phyloP scores from a whole-genome alignment of 2,113 vertebrate genomes.

The Tragelaphus strepsiceros region DNA sequence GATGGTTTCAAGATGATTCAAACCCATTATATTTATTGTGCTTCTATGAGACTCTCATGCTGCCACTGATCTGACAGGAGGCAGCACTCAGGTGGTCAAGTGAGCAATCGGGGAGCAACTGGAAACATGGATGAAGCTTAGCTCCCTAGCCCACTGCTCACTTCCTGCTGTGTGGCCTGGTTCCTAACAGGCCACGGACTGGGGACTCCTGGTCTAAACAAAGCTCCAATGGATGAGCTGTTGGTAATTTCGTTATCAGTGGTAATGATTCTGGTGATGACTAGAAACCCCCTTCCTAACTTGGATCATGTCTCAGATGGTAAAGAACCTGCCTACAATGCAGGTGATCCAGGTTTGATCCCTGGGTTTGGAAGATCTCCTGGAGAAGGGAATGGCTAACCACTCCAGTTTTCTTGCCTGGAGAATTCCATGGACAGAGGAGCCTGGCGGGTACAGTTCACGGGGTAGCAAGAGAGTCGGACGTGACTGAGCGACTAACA shows the following conservation, averaged over 20 bases:
- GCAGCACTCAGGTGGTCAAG: neutral
- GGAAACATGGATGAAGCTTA: neutral
- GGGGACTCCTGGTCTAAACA: neutral
- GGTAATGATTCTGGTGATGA: neutral
- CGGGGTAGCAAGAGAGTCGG: neutral
- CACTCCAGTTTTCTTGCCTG: neutral
- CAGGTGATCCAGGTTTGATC: neutral
- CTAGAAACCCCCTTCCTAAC: neutral
- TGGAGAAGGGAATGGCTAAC: neutral
- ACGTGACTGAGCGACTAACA: neutral
- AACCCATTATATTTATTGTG: neutral
- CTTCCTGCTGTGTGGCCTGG: neutral
- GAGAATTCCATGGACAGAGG: neutral
- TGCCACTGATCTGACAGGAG: neutral
- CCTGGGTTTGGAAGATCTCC: neutral
- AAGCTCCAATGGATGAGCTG: accelerated
- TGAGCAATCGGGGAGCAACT: neutral
- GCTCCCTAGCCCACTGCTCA: neutral
- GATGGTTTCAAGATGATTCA: neutral
- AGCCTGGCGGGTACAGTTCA: neutral
- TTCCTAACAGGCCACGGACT: neutral
- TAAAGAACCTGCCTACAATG: neutral
- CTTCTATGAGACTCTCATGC: neutral
- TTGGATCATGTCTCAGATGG: neutral
- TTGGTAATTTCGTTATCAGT: neutral